Evolutionary conservation across 2,797 vertebrate species (phyloP), one percentile per base, ranked within the genome.

Genomic region (Phalanger gymnotis): DNA sequence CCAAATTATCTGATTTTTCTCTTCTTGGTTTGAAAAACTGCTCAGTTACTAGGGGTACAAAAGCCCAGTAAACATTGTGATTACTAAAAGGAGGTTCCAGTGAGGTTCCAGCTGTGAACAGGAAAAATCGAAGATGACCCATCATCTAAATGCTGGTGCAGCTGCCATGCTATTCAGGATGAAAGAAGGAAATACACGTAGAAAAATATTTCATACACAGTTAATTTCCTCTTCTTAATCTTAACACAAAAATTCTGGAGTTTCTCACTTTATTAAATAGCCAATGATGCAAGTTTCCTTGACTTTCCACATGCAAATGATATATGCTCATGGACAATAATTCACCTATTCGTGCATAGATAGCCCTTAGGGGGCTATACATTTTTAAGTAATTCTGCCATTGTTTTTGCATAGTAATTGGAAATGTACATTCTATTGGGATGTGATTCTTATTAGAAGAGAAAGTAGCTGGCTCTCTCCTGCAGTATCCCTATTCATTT

Each of bases 361-460:
- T 92, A 97, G 97, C 96, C 97, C 98, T 97, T 92, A 96, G 96
- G 97, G 97, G 94, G 55, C 96, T 97, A 95, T 91, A 93, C 96
- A 95, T 96, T 97, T 97, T 97, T 95, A 97, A 97, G 94, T 97
- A 97, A 97, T 96, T 96, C 95, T 96, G 93, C 97, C 91, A 94
- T 97, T 98, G 97, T 98, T 97, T 98, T 97, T 97, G 97, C 97
- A 98, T 97, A 96, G 93, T 96, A 97, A 98, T 98, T 98, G 97
- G 93, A 98, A 97, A 95, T 34, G 61, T 97, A 96, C 81, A 81
- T 96, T 96, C 96, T 96, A 19, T 92, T 73, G 96, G 92, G 94
- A 95, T 96, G 92, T 97, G 97, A 97, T 96, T 97, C 96, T 97
- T 97, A 97, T 97, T 98, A 97, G 96, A 97, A 97, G 94, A 97